Evolutionary conservation across 1,140 invertebrate genomes (phyloP), one percentile per base, ranked within the genome.

Genomic region (Leptinotarsa defecta): DNA sequence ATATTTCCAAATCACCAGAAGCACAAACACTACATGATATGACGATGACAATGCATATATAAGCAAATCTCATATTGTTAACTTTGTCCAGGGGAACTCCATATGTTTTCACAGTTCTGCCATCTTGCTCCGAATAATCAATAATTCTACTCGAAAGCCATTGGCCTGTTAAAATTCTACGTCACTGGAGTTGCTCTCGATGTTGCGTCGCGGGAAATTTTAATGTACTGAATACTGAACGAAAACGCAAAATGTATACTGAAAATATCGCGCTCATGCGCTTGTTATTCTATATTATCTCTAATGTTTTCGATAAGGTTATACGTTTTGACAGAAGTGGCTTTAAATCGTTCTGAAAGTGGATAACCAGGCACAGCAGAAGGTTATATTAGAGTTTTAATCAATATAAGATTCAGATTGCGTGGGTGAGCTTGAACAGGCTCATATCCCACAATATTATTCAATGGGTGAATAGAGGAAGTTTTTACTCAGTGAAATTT

Each of bases 71-170:
- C 81, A 81, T 82, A 73, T 78, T 80, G 79, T 68, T 65, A 49
- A 77, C 68, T 75, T 75, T 64, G 62, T 61, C 61, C 49, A 34
- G 64, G 69, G 80, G 78, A 68, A 78, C 74, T 81, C 81, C 81
- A 82, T 82, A 82, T 82, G 81, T 77, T 82, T 81, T 80, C 76
- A 75, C 71, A 72, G 71, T 43, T 71, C 65, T 68, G 77, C 79
- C 80, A 81, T 82, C 75, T 81, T 80, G 52, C 52, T 61, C 68
- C 67, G 70, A 77, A 71, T 75, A 76, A 81, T 82, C 81, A 82
- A 82, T 82, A 82, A 64, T 57, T 17, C 52, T 73, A 68, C 73
- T 49, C 65, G 77, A 74, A 80, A 77, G 74, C 79, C 69, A 82
- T 82, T 82, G 81, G 81, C 27, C 71, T 68, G 67, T 73, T 72